A percentile compares a stretch with the other conserved stretches of the same genome.
Conservation (phyloP, 2,888 invertebrate species). For the Orthosia gothica region DNA sequence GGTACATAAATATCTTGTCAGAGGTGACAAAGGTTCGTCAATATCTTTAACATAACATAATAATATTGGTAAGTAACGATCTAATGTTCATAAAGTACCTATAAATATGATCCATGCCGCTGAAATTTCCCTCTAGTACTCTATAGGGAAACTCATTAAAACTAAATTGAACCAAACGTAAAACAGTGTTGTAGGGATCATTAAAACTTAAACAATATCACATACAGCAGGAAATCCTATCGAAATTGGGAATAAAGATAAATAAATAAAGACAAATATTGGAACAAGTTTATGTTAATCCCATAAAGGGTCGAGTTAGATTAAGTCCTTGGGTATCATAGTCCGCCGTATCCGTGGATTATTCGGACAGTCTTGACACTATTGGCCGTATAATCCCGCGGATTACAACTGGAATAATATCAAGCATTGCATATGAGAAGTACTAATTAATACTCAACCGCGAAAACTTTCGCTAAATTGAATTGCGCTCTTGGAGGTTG, state of each 20-base stretch:
- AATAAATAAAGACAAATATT: slow-evolving; percentile 86
- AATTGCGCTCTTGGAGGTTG: slow-evolving; percentile 67
- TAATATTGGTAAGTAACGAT: no score
- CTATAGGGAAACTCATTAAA: slow-evolving; percentile 21
- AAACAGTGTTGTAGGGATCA: slow-evolving; percentile 5
- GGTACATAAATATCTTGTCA: not conserved
- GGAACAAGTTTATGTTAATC: slow-evolving; percentile 87
- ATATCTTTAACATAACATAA: not conserved
- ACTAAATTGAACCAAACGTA: slow-evolving; percentile 1
- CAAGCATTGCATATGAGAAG: slow-evolving; percentile 77
- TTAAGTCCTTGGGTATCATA: slow-evolving; percentile 84
- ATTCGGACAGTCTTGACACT: slow-evolving; percentile 85
- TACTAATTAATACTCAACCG: slow-evolving; percentile 78
- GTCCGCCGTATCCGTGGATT: slow-evolving; percentile 76
- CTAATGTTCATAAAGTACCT: not conserved
- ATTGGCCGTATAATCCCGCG: slow-evolving; percentile 83
- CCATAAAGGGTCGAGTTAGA: slow-evolving; percentile 86
- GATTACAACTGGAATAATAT: slow-evolving; percentile 83
- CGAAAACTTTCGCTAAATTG: slow-evolving; percentile 69
- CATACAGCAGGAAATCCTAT: slow-evolving; percentile 67
- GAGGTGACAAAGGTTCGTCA: not conserved
- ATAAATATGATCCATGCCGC: slow-evolving; percentile 6
- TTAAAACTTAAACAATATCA: slow-evolving; percentile 63
- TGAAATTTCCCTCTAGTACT: not conserved
- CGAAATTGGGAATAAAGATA: slow-evolving; percentile 78